phyloP scores from a whole-genome alignment of 2,113 vertebrate genomes.

The Columba livia region DNA sequence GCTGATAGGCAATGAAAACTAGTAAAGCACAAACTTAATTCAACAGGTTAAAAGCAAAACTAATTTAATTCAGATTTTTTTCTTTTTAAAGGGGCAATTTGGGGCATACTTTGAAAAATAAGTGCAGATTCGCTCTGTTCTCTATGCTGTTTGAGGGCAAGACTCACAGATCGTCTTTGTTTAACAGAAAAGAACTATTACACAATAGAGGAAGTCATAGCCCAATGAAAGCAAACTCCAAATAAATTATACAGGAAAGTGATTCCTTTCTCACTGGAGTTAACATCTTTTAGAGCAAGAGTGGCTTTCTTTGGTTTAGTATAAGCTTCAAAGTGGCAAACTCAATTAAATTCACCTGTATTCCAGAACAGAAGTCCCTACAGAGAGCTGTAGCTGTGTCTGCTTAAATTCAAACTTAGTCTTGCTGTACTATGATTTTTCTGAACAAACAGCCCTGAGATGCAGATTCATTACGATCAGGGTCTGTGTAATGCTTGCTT shows the following conservation, averaged over 20 bases:
- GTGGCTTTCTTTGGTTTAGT: not conserved
- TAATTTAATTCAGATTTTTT: not conserved
- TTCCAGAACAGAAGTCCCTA: not conserved
- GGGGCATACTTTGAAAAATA: not conserved
- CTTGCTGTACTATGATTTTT: not conserved
- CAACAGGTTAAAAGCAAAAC: not conserved
- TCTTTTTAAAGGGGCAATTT: not conserved
- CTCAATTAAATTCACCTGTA: not conserved
- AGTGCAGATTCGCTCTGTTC: not conserved
- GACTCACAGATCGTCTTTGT: not conserved
- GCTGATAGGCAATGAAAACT: not conserved
- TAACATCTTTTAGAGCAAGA: not conserved
- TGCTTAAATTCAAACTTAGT: not conserved
- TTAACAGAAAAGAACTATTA: not conserved
- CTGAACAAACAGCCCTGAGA: not conserved
- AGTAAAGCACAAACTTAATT: not conserved
- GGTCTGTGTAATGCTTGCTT: not conserved
- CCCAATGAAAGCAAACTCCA: not conserved
- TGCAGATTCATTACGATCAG: rapidly evolving
- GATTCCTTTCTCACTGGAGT: not conserved
- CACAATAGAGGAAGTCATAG: slow-evolving; percentile 7
- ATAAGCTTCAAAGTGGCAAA: not conserved
- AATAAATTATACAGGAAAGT: not conserved
- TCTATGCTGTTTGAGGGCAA: not conserved
- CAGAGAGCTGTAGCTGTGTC: not conserved